These are phyloP conservation scores for Smithornis capensis DNA, from an alignment of 2,113 vertebrate species.

Conservation along the genomic window DNA sequence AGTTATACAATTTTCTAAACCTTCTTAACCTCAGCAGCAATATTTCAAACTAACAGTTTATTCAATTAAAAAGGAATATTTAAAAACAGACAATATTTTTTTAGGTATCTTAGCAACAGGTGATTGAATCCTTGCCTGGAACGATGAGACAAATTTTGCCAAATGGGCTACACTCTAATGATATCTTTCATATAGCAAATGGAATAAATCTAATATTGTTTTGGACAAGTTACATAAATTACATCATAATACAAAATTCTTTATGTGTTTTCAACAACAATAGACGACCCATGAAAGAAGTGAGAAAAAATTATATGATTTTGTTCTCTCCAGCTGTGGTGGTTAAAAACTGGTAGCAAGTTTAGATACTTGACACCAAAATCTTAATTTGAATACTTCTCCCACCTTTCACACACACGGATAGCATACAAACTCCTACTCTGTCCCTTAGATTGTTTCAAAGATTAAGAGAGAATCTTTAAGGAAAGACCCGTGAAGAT, in stretches of 20 bases:
- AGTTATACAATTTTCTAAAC: constrained; percentile 53
- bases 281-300: constrained; percentile 10
- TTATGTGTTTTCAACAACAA: constrained; percentile 64
- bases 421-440: not conserved
- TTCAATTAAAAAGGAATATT: constrained; percentile 77
- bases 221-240: constrained; percentile 78
- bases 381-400: not conserved
- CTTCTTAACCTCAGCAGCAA: constrained; percentile 68
- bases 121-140: constrained; percentile 81
- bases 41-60: constrained; percentile 79
- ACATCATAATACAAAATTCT: constrained; percentile 77
- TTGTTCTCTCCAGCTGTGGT: not conserved
- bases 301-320: not conserved
- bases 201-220: constrained; percentile 82
- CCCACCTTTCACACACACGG: not conserved
- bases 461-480: not conserved
- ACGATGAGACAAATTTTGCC: constrained; percentile 73
- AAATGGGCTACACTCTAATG: constrained; percentile 71
- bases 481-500: not conserved
- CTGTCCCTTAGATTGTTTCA: not conserved
- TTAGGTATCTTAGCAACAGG: constrained; percentile 85
- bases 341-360: not conserved
- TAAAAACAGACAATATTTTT: constrained; percentile 86
- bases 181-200: constrained; percentile 81
- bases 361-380: not conserved